Conservation (phyloP, 2,797 vertebrate genomes). For the Cynodonichthys magdalenae region DNA sequence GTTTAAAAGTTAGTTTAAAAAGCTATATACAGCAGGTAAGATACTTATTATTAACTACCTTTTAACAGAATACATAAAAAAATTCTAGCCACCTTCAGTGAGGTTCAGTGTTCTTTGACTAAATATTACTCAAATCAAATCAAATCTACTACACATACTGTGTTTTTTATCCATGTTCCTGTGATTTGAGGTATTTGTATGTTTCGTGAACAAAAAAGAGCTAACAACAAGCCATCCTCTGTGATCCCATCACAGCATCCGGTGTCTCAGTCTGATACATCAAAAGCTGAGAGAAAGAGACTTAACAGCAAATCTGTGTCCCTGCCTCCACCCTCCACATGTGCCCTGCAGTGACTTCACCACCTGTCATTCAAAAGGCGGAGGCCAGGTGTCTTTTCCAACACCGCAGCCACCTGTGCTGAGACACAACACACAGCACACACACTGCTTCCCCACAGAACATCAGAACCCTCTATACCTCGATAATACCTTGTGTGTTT, state of each 20-base stretch:
- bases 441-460: conserved; percentile 29
- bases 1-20: too few relatives aligned
- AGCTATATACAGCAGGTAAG: too few relatives aligned
- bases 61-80: not conserved
- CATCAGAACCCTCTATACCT: conserved; percentile 37
- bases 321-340: conserved; percentile 48
- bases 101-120: conserved; percentile 7
- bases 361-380: conserved; percentile 70
- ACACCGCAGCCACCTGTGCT: conserved; percentile 60
- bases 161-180: conserved; percentile 16
- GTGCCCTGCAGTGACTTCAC: conserved; percentile 65
- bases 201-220: not conserved
- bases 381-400: conserved; percentile 64
- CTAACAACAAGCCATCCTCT: not conserved
- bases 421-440: conserved; percentile 18
- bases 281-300: conserved; percentile 45
- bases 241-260: conserved; percentile 28
- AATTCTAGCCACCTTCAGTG: conserved; percentile 16
- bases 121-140: conserved; percentile 16
- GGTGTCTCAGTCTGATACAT: conserved; percentile 40
- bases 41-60: too few relatives aligned
- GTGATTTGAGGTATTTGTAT: not conserved
- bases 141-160: conserved; percentile 1
- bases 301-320: conserved; percentile 39
- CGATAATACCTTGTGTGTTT: conserved; percentile 43